Evolutionary conservation across 2,113 vertebrate genomes (phyloP).

Genomic region (Lagopus leucura): DNA sequence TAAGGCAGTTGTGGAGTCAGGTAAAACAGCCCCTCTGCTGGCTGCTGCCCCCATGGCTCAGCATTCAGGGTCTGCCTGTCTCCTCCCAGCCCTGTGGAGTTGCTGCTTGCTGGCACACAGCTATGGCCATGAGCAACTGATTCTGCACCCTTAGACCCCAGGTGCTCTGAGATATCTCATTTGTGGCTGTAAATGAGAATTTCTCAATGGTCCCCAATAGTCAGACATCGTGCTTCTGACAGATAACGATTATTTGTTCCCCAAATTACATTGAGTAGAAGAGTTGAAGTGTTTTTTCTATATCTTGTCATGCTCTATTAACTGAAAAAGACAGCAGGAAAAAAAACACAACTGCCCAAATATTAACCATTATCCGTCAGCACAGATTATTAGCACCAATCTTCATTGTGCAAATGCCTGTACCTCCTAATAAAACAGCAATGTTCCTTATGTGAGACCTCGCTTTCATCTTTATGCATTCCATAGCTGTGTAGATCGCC

Average conservation of each 20-base stretch:
- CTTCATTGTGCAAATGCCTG: background rate
- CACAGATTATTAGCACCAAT: background rate
- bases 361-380: slow-evolving; percentile 11
- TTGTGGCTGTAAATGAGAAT: background rate
- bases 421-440: background rate
- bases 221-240: background rate
- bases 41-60: background rate
- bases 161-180: background rate
- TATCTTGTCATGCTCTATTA: background rate
- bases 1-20: background rate
- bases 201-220: background rate
- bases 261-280: background rate
- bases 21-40: too few species aligned
- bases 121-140: background rate
- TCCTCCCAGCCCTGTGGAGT: background rate
- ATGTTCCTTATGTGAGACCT: background rate
- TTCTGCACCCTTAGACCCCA: background rate
- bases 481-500: background rate
- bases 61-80: too few species aligned
- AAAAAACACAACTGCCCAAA: background rate
- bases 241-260: background rate
- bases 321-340: background rate
- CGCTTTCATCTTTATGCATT: background rate
- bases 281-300: background rate
- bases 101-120: background rate